These are phyloP conservation scores for Actinernus sp. DNA, from an alignment of 92 coral and sea anemone species.

Conservation along the genomic window DNA sequence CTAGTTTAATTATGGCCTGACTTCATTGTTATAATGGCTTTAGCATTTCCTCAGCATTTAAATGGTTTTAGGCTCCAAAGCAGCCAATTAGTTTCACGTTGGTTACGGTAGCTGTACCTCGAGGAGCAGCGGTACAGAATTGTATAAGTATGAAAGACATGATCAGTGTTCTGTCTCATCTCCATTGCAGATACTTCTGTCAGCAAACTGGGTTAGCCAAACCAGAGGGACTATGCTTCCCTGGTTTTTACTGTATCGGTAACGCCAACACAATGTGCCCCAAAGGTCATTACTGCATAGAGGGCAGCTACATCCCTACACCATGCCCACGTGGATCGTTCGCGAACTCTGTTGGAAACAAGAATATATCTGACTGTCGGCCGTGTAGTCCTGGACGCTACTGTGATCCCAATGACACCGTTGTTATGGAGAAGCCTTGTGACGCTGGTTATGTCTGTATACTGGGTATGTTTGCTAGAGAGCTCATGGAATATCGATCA, in stretches of 20 bases:
- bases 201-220: conserved; percentile 67
- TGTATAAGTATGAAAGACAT: no score
- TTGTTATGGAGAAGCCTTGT: conserved; percentile 79
- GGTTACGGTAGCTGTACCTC: no score
- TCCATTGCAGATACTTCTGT: conserved; percentile 75
- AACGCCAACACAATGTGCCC: conserved; percentile 79
- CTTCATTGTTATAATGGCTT: no score
- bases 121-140: no score
- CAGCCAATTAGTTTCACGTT: no score
- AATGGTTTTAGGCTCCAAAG: no score
- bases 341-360: conserved; percentile 86
- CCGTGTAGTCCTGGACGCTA: conserved; percentile 97
- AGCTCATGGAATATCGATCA: neutral
- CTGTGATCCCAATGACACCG: conserved; percentile 83
- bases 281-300: conserved; percentile 83
- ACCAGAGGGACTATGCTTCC: conserved; percentile 85
- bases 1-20: no score
- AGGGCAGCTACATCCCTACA: conserved; percentile 88
- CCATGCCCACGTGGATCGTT: conserved; percentile 96
- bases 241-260: conserved; percentile 92
- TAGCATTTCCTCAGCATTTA: no score
- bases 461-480: conserved; percentile 38
- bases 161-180: no score
- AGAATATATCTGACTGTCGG: conserved; percentile 83
- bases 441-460: conserved; percentile 86